These are phyloP conservation scores for Poeciliopsis gracilis DNA, from an alignment of 2,797 vertebrate species.

Conservation along the genomic window DNA sequence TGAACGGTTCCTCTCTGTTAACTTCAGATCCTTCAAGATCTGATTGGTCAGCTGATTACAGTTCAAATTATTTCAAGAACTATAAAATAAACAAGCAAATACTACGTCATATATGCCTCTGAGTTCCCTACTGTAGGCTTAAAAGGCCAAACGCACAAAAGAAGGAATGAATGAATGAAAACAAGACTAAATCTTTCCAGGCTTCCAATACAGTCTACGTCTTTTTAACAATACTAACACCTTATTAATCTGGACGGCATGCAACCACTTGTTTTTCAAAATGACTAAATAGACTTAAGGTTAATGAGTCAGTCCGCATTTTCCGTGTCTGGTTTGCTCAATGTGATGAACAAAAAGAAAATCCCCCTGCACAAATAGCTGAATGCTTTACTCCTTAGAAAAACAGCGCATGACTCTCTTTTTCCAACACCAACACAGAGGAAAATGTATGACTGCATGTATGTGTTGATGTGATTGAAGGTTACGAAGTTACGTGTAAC, in stretches of 20 bases:
- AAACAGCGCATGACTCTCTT: slow-evolving; percentile 43
- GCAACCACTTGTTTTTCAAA: slow-evolving; percentile 22
- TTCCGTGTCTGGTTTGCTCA: slow-evolving; percentile 28
- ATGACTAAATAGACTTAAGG: slow-evolving; percentile 8
- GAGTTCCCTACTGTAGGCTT: background rate
- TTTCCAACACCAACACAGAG: slow-evolving; percentile 31
- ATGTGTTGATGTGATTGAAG: background rate
- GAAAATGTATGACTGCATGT: slow-evolving; percentile 14
- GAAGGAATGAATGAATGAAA: background rate
- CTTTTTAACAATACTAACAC: background rate
- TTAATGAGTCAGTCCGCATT: slow-evolving; percentile 46
- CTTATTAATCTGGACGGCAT: background rate
- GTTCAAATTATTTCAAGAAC: background rate
- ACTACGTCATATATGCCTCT: background rate
- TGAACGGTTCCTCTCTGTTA: background rate
- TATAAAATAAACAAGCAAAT: background rate
- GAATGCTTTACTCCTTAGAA: slow-evolving; percentile 27
- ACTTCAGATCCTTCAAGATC: no score
- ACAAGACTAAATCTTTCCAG: background rate
- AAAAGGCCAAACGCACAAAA: background rate
- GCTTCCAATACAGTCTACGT: background rate
- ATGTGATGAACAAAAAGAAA: slow-evolving; percentile 26
- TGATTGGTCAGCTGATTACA: no score
- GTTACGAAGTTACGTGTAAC: slow-evolving; percentile 49
- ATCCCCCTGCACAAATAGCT: slow-evolving; percentile 25